These are phyloP conservation scores for Galeruca laticollis DNA, from an alignment of 2,888 invertebrate species.

Conservation along the genomic window DNA sequence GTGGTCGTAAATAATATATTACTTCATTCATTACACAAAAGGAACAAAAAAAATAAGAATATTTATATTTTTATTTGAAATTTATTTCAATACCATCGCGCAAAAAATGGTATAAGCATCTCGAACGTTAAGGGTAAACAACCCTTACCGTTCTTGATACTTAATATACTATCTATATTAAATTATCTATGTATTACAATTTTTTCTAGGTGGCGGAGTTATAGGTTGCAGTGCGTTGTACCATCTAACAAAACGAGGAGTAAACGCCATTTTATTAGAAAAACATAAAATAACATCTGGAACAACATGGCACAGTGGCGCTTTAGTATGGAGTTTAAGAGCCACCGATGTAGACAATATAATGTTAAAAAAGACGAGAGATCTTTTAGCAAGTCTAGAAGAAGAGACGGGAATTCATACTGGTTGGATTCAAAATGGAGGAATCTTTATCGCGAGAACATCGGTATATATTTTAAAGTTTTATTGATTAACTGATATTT, in stretches of 20 bases:
- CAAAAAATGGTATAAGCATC: too few relatives aligned
- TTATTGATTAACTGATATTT: neutral
- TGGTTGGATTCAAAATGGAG: constrained; percentile 92
- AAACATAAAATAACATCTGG: constrained; percentile 53
- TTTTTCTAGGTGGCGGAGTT: constrained; percentile 52
- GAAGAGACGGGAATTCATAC: constrained; percentile 84
- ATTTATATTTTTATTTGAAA: too few relatives aligned
- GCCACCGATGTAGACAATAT: constrained; percentile 89
- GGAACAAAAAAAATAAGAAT: too few relatives aligned
- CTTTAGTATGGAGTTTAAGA: constrained; percentile 70
- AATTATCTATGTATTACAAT: neutral
- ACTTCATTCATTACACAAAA: too few relatives aligned
- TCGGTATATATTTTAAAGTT: constrained; percentile 65
- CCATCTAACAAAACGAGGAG: constrained; percentile 52
- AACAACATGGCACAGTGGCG: constrained; percentile 56
- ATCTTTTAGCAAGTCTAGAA: constrained; percentile 78
- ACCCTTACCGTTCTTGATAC: too few relatives aligned
- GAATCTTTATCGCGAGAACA: constrained; percentile 85
- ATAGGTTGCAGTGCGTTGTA: constrained; percentile 54
- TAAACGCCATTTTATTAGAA: constrained; percentile 53
- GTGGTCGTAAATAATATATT: too few relatives aligned
- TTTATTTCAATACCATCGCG: too few relatives aligned
- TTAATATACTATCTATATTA: neutral
- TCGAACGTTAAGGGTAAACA: too few relatives aligned
- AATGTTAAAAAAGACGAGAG: constrained; percentile 78